Evolutionary conservation across 92 coral and sea anemone species (phyloP).

Genomic region (Pocillopora grandis): DNA sequence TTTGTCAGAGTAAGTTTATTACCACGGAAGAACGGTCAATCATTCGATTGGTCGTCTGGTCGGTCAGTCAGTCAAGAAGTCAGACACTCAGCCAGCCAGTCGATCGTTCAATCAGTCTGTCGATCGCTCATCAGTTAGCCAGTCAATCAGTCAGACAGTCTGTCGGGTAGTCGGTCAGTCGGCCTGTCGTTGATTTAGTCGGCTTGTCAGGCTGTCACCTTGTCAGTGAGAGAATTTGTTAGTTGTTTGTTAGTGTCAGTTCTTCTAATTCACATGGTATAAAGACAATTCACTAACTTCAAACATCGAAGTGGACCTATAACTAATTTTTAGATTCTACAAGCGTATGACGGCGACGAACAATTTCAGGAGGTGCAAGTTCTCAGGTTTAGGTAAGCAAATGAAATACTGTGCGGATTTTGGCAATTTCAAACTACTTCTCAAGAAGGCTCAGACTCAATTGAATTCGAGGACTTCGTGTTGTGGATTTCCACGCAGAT

Average conservation of each 20-base stretch:
- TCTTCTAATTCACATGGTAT: too few relatives aligned
- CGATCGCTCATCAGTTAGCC: neutral
- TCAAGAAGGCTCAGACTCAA: neutral
- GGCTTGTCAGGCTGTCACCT: neutral
- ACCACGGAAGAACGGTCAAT: too few relatives aligned
- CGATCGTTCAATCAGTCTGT: neutral
- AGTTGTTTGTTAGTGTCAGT: neutral
- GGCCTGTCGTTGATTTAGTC: neutral
- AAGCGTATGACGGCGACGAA: constrained; percentile 8
- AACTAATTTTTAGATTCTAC: constrained; percentile 1
- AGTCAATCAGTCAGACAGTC: neutral
- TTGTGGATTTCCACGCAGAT: too few relatives aligned
- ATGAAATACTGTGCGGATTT: too few relatives aligned
- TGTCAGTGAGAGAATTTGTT: neutral
- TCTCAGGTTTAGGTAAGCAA: neutral
- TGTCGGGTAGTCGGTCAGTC: neutral
- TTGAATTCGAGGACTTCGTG: too few relatives aligned
- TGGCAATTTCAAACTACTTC: too few relatives aligned
- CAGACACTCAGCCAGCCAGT: neutral
- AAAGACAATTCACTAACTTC: neutral
- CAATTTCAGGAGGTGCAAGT: neutral
- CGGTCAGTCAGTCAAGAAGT: neutral
- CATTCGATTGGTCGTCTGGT: neutral
- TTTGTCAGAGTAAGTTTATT: too few relatives aligned
- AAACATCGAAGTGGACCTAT: neutral